Percentiles rank a stretch among this genome's conserved stretches.
Conservation (phyloP, 92 coral and sea anemone species). For the Zoanthus sansibaricus region DNA sequence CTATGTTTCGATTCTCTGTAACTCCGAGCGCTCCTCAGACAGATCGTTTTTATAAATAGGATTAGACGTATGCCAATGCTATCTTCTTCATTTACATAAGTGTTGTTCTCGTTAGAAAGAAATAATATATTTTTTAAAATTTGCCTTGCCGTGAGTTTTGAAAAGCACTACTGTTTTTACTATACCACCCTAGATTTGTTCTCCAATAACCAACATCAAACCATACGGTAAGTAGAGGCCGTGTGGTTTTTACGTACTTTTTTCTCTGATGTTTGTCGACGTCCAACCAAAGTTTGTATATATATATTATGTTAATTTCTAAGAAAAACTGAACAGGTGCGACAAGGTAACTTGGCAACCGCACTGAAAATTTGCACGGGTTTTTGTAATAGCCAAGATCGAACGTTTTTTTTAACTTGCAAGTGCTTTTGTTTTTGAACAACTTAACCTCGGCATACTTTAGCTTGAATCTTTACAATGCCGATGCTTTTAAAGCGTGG, state of each 20-base stretch:
- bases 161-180: background rate
- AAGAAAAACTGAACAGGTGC: slow-evolving; percentile 1
- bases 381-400: background rate
- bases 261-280: background rate
- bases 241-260: background rate
- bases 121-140: no score
- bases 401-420: background rate
- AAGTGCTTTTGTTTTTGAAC: background rate
- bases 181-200: background rate
- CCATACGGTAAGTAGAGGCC: background rate
- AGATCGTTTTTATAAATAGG: no score
- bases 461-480: background rate
- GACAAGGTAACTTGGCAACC: background rate
- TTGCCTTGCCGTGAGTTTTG: no score
- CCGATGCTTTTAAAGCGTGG: no score
- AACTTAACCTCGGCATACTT: background rate
- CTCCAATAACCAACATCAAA: background rate
- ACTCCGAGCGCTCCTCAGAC: no score
- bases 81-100: no score
- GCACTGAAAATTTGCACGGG: background rate
- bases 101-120: no score
- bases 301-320: background rate
- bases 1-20: background rate
- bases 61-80: no score
- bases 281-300: background rate